These are phyloP conservation scores for Himalopsyche japonica DNA, from an alignment of 2,888 invertebrate genomes.

Conservation along the genomic window DNA sequence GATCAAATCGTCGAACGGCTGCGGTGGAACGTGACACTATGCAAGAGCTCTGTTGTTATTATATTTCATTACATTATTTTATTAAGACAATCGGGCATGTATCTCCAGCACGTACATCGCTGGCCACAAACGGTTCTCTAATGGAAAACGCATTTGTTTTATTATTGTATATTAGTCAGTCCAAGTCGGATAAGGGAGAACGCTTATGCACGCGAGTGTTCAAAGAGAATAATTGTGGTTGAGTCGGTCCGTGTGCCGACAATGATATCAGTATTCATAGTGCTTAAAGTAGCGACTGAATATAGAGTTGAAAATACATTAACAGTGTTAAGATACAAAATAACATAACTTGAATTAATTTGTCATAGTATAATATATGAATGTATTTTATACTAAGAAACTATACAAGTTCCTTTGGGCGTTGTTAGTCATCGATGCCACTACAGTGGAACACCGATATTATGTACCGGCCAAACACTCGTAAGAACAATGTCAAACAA, in stretches of 20 bases:
- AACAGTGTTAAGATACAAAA: too few species aligned
- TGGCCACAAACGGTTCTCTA: neutral
- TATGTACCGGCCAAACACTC: too few species aligned
- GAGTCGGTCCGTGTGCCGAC: neutral
- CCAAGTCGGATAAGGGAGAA: neutral
- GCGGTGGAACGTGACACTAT: neutral
- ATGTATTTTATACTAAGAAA: too few species aligned
- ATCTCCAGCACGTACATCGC: neutral
- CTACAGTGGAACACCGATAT: too few species aligned
- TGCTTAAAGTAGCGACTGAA: neutral
- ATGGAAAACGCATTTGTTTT: neutral
- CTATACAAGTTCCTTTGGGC: too few species aligned
- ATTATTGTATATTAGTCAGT: neutral
- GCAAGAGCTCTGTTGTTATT: neutral
- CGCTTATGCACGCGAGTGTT: neutral
- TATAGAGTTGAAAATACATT: neutral
- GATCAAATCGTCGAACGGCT: neutral
- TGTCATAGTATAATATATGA: too few species aligned
- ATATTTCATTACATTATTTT: neutral
- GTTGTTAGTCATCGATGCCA: too few species aligned
- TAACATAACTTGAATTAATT: too few species aligned
- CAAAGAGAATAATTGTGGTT: neutral
- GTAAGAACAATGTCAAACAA: too few species aligned
- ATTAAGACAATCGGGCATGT: neutral
- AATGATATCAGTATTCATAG: neutral